Conservation (phyloP, 2,113 vertebrate species). For the Nycticryphes semicollaris region DNA sequence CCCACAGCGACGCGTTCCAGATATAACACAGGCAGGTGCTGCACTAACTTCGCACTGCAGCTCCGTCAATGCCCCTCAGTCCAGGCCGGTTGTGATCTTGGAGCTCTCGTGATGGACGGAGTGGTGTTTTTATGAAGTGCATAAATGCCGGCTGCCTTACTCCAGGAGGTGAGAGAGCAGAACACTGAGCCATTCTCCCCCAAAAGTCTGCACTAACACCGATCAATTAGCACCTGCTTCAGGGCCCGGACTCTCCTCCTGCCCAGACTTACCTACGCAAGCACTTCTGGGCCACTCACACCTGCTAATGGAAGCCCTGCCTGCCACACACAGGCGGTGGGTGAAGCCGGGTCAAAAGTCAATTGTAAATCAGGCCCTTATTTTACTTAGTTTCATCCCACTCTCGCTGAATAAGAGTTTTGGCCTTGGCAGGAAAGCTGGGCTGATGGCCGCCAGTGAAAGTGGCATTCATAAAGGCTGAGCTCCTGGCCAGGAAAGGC, state of each 20-base stretch:
- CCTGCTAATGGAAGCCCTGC: neutral
- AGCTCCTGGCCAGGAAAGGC: neutral
- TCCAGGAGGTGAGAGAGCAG: neutral
- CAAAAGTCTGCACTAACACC: neutral
- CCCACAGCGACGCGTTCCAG: rapidly evolving
- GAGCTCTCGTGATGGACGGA: neutral
- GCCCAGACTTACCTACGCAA: neutral
- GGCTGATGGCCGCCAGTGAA: constrained; percentile 2
- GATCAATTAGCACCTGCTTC: constrained; percentile 58
- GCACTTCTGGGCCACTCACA: constrained; percentile 20
- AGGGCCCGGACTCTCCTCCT: neutral
- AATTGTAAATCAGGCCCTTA: constrained; percentile 30
- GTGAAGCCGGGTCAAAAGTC: neutral
- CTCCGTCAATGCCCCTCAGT: neutral
- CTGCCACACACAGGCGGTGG: neutral
- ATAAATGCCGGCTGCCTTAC: neutral
- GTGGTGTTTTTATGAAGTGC: constrained; percentile 48
- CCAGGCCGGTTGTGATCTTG: neutral
- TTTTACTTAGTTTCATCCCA: neutral
- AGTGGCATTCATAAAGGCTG: constrained; percentile 31
- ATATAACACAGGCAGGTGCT: constrained; percentile 48
- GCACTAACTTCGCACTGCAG: neutral
- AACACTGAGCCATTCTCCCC: constrained; percentile 48
- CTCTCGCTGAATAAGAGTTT: neutral
- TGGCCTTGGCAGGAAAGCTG: neutral